A percentile compares a stretch with the other conserved stretches of the same genome.
These are phyloP conservation scores for Leptocoma aspasia DNA, from an alignment of 2,113 vertebrate species.

Conservation along the genomic window DNA sequence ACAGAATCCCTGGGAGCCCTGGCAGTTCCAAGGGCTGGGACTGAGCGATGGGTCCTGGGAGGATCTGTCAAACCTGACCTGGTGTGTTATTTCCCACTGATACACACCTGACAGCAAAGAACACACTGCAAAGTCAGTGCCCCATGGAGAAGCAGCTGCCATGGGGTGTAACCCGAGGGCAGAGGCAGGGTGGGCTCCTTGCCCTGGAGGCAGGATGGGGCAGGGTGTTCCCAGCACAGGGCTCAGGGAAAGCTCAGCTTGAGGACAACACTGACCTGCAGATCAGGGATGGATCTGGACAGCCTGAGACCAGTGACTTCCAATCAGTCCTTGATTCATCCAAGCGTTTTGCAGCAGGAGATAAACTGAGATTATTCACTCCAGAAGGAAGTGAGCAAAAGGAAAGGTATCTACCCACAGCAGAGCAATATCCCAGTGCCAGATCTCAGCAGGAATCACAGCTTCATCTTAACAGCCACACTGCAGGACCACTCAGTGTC, in stretches of 20 bases:
- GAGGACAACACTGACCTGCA: neutral
- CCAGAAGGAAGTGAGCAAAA: neutral
- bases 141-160: rapidly evolving
- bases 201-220: rapidly evolving
- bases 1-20: no score
- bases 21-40: neutral
- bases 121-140: rapidly evolving
- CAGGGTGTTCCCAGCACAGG: neutral
- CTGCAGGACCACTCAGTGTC: neutral
- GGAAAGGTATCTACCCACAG: neutral
- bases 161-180: rapidly evolving
- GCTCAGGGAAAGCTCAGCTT: neutral
- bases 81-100: no score
- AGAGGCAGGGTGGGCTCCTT: neutral
- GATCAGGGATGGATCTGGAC: neutral
- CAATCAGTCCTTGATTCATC: neutral
- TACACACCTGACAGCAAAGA: rapidly evolving
- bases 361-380: neutral
- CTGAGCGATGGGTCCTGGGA: rapidly evolving
- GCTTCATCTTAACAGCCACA: neutral
- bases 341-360: neutral
- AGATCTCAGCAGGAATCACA: neutral
- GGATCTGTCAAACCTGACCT: neutral
- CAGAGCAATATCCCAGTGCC: neutral
- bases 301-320: neutral